Conservation (phyloP, 1,140 invertebrate genomes). For the Lucilia cuprina region DNA sequence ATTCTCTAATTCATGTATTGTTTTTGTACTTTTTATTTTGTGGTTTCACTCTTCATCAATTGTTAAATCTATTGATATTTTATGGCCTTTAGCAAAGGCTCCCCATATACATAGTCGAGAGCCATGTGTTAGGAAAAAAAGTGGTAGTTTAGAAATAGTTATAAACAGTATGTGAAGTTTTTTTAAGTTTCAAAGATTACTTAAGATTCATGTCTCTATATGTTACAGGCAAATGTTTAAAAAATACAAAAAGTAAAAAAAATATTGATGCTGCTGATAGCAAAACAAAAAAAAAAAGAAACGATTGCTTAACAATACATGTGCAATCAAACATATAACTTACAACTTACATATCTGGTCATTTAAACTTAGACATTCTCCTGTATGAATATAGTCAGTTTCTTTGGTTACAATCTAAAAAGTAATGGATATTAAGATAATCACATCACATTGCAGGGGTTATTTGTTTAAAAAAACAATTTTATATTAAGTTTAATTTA, state of each 20-base stretch:
- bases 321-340: not conserved
- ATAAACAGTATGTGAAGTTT: not conserved
- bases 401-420: not conserved
- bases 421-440: slow-evolving; percentile 2
- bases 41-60: slow-evolving; percentile 14
- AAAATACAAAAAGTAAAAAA: not conserved
- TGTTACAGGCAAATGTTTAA: not conserved
- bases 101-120: not conserved
- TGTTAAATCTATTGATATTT: not conserved
- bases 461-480: not conserved
- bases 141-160: too few relatives aligned
- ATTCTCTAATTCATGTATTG: not conserved
- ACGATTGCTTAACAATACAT: not conserved
- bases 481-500: not conserved
- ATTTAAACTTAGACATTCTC: not conserved
- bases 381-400: too few relatives aligned
- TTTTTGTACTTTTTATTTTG: not conserved
- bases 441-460: not conserved
- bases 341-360: not conserved
- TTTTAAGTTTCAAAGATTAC: not conserved
- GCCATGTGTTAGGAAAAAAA: not conserved
- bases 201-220: not conserved
- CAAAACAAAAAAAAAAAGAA: not conserved
- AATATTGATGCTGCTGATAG: not conserved
- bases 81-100: not conserved